Conservation (phyloP, 2,113 vertebrate genomes). For the Eclectus roratus region DNA sequence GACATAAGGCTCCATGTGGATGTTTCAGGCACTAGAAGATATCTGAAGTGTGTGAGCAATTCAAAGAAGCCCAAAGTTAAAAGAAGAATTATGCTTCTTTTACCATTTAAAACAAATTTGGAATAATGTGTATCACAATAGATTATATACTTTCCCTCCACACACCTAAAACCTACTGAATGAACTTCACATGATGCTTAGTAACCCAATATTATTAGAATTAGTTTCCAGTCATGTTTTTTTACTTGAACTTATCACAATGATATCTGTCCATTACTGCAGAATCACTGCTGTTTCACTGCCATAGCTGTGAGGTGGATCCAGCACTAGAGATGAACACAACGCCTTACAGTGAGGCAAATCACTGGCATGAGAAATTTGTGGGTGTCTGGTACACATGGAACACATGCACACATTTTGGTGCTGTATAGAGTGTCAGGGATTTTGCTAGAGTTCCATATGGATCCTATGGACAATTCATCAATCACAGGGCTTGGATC, state of each 20-base stretch:
- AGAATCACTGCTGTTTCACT: background rate
- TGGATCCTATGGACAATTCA: background rate
- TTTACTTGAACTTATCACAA: background rate
- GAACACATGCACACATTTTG: background rate
- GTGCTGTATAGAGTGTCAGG: background rate
- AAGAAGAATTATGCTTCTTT: background rate
- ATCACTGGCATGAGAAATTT: background rate
- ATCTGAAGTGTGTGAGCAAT: background rate
- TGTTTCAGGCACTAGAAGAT: background rate
- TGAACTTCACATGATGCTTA: background rate
- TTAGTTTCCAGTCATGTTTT: background rate
- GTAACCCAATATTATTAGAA: background rate
- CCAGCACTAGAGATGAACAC: background rate
- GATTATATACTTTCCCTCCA: background rate
- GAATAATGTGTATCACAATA: background rate
- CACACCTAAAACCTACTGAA: background rate
- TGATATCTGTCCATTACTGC: background rate
- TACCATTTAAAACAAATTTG: background rate
- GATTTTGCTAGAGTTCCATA: background rate
- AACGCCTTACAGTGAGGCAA: background rate
- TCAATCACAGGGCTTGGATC: background rate
- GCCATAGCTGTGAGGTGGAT: background rate
- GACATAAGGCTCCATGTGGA: background rate
- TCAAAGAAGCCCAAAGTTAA: background rate
- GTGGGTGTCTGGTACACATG: background rate